phyloP scores from a whole-genome alignment of 2,113 vertebrate species.

The Pedionomus torquatus region DNA sequence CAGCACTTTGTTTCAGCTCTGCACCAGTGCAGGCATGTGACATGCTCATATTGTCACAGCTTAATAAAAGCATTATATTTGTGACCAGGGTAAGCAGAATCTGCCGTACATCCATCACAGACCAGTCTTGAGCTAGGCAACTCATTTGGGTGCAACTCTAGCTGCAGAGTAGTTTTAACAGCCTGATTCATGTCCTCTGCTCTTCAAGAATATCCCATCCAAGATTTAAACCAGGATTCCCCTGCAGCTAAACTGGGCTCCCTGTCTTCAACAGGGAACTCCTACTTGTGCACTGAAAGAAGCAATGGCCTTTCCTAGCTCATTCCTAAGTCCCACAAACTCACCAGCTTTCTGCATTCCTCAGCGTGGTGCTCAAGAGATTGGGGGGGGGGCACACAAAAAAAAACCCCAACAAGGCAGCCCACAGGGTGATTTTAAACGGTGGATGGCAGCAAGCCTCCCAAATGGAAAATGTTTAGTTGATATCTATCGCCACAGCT shows the following conservation, averaged over 20 bases:
- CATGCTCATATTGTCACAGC: neutral
- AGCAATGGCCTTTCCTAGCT: neutral
- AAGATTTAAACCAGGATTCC: neutral
- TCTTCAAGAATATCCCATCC: neutral
- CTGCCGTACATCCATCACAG: neutral
- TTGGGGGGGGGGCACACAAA: no score
- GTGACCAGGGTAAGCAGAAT: neutral
- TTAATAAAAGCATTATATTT: neutral
- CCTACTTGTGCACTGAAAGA: neutral
- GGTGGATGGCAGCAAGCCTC: conserved; percentile 15
- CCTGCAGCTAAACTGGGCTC: neutral
- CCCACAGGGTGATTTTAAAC: neutral
- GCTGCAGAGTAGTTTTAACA: neutral
- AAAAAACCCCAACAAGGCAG: neutral
- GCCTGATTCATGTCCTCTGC: neutral
- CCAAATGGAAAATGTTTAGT: conserved; percentile 19
- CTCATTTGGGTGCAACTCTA: neutral
- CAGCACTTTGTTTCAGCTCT: neutral
- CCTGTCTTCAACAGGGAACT: neutral
- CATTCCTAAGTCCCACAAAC: neutral
- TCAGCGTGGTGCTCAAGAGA: neutral
- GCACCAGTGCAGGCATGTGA: neutral
- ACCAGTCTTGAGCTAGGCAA: neutral
- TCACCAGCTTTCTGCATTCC: neutral
- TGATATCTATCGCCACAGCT: conserved; percentile 47